These are phyloP conservation scores for Colistium nudipinnis DNA, from an alignment of 2,113 vertebrate species.

Conservation along the genomic window DNA sequence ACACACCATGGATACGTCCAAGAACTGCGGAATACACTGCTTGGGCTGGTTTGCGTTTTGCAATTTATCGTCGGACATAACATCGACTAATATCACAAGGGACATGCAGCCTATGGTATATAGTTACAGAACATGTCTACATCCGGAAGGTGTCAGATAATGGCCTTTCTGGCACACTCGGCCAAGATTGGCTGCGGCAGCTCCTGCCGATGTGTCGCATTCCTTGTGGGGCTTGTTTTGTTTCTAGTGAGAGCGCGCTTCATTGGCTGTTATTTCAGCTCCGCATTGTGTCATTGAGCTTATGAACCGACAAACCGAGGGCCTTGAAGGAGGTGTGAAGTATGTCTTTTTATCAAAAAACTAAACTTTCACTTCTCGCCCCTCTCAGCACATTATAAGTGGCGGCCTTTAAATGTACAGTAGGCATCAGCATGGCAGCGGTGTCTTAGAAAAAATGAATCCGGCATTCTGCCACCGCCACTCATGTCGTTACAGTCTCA, in stretches of 20 bases:
- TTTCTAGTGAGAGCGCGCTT: conserved; percentile 2
- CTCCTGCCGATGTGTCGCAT: conserved; percentile 1
- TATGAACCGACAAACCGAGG: conserved; percentile 37
- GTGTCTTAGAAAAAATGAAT: conserved; percentile 28
- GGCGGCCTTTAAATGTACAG: background rate
- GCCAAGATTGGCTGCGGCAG: conserved; percentile 7
- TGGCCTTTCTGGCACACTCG: conserved; percentile 7
- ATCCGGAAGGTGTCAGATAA: conserved; percentile 31
- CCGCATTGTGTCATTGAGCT: conserved; percentile 52
- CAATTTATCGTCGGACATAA: conserved; percentile 37
- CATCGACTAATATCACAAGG: conserved; percentile 36
- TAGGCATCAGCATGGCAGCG: background rate
- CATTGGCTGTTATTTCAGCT: conserved; percentile 26
- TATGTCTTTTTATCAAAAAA: conserved; percentile 24
- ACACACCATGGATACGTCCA: conserved; percentile 41
- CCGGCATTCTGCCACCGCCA: conserved; percentile 21
- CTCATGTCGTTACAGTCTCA: conserved; percentile 32
- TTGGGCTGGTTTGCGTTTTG: conserved; percentile 40
- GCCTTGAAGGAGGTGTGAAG: conserved; percentile 17
- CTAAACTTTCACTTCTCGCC: conserved; percentile 15
- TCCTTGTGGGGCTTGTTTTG: conserved; percentile 8
- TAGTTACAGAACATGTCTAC: conserved; percentile 30
- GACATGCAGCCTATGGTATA: conserved; percentile 17
- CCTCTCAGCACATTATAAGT: conserved; percentile 1
- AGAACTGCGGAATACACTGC: conserved; percentile 27